Percentiles rank a stretch among this genome's conserved stretches.
Evolutionary conservation across 1,140 invertebrate genomes (phyloP).

Genomic region (Globodera rostochiensis): DNA sequence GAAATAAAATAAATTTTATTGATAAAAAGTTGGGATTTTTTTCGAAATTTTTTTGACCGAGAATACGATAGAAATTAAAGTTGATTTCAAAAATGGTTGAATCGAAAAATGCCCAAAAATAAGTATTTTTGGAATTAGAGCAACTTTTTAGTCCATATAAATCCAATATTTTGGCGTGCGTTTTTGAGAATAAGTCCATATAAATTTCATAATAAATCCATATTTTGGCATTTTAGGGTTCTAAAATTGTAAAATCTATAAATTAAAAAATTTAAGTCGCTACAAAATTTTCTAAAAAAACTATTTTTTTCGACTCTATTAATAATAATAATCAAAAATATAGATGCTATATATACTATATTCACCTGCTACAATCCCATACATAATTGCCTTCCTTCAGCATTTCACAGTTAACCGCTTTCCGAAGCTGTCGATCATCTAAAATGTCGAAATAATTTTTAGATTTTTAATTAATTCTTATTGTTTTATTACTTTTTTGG

Average conservation of each 20-base stretch:
- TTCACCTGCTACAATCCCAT: slow-evolving; percentile 26
- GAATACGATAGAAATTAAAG: too few relatives aligned
- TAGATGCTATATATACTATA: not conserved
- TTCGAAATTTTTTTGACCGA: too few relatives aligned
- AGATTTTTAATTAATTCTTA: too few relatives aligned
- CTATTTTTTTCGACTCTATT: too few relatives aligned
- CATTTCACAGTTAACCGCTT: slow-evolving; percentile 26
- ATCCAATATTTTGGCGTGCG: not conserved
- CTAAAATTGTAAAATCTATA: too few relatives aligned
- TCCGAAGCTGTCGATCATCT: slow-evolving; percentile 34
- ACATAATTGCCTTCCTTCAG: slow-evolving; percentile 41
- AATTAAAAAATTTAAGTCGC: too few relatives aligned
- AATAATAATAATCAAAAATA: too few relatives aligned
- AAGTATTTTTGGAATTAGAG: not conserved
- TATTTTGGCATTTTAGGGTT: too few relatives aligned
- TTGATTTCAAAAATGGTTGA: not conserved
- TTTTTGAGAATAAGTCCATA: too few relatives aligned
- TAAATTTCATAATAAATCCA: too few relatives aligned
- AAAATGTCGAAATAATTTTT: not conserved
- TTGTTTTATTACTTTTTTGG: too few relatives aligned
- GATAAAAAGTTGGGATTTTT: too few relatives aligned
- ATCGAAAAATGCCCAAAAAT: not conserved
- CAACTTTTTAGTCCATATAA: not conserved
- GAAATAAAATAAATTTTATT: not conserved
- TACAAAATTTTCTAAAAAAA: not conserved